A percentile compares a stretch with the other conserved stretches of the same genome.
Evolutionary conservation across 2,113 vertebrate species (phyloP).

Genomic region (Probosciger aterrimus): DNA sequence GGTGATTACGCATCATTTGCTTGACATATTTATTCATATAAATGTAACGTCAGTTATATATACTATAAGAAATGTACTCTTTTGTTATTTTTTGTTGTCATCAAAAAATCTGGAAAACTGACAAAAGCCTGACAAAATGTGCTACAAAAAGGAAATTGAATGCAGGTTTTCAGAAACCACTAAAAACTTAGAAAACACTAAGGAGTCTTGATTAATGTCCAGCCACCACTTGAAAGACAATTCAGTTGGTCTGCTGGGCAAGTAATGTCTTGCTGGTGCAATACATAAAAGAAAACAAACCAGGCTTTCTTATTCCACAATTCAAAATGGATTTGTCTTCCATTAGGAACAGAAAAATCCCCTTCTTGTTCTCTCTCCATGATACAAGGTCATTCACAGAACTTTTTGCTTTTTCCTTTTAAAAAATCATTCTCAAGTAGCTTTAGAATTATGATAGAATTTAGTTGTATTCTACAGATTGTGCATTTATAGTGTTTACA

Average conservation of each 20-base stretch:
- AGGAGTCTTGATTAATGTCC: neutral
- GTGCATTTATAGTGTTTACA: neutral
- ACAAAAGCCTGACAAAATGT: neutral
- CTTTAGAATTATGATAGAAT: neutral
- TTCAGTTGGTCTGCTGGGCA: neutral
- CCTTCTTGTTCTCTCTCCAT: neutral
- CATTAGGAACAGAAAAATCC: neutral
- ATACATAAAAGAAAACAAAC: neutral
- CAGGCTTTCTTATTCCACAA: neutral
- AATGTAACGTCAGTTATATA: accelerated
- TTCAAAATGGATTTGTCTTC: neutral
- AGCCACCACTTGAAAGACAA: neutral
- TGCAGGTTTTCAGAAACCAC: neutral
- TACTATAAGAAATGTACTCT: neutral
- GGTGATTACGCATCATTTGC: neutral
- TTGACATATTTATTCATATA: neutral
- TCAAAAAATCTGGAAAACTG: neutral
- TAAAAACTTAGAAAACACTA: neutral
- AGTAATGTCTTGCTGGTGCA: neutral
- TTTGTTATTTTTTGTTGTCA: neutral
- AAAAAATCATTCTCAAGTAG: neutral
- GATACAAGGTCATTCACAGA: neutral
- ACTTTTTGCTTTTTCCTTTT: neutral
- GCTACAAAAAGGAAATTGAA: neutral
- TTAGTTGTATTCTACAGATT: neutral